Evolutionary conservation across 2,797 vertebrate species (phyloP).

Genomic region (Anabacerthia variegaticeps): DNA sequence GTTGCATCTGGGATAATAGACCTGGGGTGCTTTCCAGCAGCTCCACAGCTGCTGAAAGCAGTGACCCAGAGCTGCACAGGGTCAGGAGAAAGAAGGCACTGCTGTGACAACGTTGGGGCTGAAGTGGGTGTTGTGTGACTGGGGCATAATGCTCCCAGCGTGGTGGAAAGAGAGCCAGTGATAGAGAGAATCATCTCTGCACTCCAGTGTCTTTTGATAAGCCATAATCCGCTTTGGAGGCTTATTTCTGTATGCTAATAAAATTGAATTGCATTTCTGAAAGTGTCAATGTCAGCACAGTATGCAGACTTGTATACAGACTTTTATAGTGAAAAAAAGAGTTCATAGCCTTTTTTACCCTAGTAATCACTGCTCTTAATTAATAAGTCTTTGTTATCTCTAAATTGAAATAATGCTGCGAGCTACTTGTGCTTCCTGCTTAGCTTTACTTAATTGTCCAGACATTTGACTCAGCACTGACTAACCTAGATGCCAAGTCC

Average conservation of each 20-base stretch:
- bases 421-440: background rate
- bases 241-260: background rate
- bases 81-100: background rate
- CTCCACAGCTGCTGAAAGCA: background rate
- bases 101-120: background rate
- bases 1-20: background rate
- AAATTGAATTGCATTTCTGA: background rate
- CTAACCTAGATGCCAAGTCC: background rate
- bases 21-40: accelerated
- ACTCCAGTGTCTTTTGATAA: background rate
- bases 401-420: slow-evolving; percentile 54
- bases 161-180: background rate
- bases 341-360: background rate
- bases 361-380: slow-evolving; percentile 49
- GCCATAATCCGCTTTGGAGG: background rate
- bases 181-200: background rate
- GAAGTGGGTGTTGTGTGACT: background rate
- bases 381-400: slow-evolving; percentile 56
- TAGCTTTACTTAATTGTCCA: slow-evolving; percentile 37
- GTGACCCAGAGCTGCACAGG: background rate
- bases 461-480: slow-evolving; percentile 1
- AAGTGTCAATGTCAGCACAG: background rate
- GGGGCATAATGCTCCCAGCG: background rate
- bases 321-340: background rate
- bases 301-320: background rate